Evolutionary conservation across 2,888 invertebrate species (phyloP), one percentile per base, ranked within the genome.

Genomic region (Tribolium freemani): DNA sequence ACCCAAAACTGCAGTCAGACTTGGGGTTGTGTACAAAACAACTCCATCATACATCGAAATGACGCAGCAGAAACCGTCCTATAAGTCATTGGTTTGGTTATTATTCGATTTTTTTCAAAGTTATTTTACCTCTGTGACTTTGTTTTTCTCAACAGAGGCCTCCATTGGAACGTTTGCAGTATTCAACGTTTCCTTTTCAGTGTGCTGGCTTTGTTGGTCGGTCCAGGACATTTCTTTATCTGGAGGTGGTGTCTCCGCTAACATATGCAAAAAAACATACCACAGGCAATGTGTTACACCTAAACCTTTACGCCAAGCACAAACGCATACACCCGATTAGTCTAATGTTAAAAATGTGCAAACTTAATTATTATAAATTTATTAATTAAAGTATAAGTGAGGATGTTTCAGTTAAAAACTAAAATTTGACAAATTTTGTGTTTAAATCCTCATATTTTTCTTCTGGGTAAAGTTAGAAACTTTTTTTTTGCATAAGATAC

Each of bases 41-140:
- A 94, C 90, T 0, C 96, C 96, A 80, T 96, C 94, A 66, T 91
- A 90, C 92, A 96, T 93, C 0, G 95, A 95, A 76, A 96, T 92
- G 0, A 95, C 91, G 78, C 93, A 93, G 66, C 92, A 92, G 84
- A 95, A 95, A 64, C 92, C 93, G 50, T 92, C 91, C 93, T 95
- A 82, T 61, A 85, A n/a, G n/a, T n/a, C n/a, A 81, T 16, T 30
- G 60, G 66, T 53, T 9, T 51, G 57, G 57, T 67, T 53, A 13
- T 38, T 31, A 21, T 3, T 26, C 16, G 21, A 38, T 38, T 38
- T 38, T 38, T 38, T 38, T 3, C 8, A 8, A 8, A 6, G 8
- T 6, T 8, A 3, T 53, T 53, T 53, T 53, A 84, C 84, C 72
- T 84, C 82, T 0, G 66, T 50, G 26, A 26, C 26, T 26, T 26